Percentiles rank a stretch among this genome's conserved stretches.
Evolutionary conservation across 1,140 invertebrate genomes (phyloP).

Genomic region (Camponotus pennsylvanicus): DNA sequence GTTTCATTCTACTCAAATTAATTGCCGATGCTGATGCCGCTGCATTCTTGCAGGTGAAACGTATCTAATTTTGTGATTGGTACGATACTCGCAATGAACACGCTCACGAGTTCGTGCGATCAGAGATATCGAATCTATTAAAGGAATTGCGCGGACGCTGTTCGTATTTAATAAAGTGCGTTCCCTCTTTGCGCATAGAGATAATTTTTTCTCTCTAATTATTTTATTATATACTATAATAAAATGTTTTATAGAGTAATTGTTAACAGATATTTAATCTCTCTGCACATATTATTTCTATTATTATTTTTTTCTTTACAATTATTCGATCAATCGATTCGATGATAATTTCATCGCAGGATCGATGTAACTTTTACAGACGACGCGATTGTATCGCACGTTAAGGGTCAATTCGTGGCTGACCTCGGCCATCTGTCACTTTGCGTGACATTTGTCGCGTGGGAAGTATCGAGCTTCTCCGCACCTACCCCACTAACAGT

Average conservation of each 20-base stretch:
- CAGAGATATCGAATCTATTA: slow-evolving; percentile 57
- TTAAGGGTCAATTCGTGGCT: slow-evolving; percentile 43
- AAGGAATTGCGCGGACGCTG: slow-evolving; percentile 48
- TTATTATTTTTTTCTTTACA: background rate
- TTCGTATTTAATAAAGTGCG: background rate
- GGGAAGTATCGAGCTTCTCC: slow-evolving; percentile 71
- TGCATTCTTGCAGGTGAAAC: slow-evolving; percentile 39
- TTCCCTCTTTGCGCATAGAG: background rate
- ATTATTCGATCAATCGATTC: background rate
- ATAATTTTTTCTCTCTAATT: background rate
- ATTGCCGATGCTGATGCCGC: slow-evolving; percentile 60
- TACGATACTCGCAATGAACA: slow-evolving; percentile 52
- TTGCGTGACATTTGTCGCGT: slow-evolving; percentile 44
- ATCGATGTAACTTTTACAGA: background rate
- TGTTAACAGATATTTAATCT: too few species aligned
- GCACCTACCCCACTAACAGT: slow-evolving; percentile 67
- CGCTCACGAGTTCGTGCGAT: slow-evolving; percentile 38
- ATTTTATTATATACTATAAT: background rate
- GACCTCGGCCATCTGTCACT: slow-evolving; percentile 77
- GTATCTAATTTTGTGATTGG: slow-evolving; percentile 49
- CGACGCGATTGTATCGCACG: background rate
- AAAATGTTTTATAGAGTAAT: too few species aligned
- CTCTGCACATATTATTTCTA: background rate
- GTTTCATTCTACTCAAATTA: slow-evolving; percentile 63
- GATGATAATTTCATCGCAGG: background rate